Conservation (phyloP, 2,113 vertebrate genomes). For the Heterochromis multidens region DNA sequence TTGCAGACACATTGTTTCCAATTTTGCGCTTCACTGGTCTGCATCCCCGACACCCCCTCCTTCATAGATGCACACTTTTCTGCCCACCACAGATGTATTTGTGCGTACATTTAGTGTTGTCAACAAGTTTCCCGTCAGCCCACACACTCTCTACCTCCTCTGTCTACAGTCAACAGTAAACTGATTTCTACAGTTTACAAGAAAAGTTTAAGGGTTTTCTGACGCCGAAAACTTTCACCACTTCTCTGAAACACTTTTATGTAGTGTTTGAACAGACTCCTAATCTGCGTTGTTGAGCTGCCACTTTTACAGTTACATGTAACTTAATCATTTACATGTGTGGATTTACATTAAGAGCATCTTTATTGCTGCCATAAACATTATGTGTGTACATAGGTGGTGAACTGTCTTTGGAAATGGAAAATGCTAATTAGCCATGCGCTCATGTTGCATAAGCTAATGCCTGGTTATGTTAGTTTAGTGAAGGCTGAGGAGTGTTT, state of each 20-base stretch:
- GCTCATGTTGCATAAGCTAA: not conserved
- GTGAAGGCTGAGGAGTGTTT: not conserved
- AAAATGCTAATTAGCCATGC: not conserved
- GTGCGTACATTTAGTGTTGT: not conserved
- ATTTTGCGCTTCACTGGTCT: slow-evolving; percentile 56
- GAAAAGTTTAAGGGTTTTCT: not conserved
- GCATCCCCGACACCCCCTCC: slow-evolving; percentile 9
- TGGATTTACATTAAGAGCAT: too few species aligned
- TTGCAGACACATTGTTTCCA: slow-evolving; percentile 62
- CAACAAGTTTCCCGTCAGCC: slow-evolving; percentile 33
- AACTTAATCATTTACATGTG: too few species aligned
- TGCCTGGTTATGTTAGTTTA: rapidly evolving
- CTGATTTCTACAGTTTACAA: not conserved
- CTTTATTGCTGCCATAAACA: not conserved
- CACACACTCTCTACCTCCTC: not conserved
- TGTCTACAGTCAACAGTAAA: not conserved
- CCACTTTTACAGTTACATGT: too few species aligned
- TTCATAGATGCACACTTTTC: not conserved
- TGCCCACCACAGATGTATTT: not conserved
- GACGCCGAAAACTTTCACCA: not conserved
- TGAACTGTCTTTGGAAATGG: not conserved
- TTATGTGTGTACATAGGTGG: not conserved
- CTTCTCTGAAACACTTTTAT: too few species aligned
- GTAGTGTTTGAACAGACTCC: too few species aligned
- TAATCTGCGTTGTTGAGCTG: too few species aligned